Base-by-base conservation (phyloP, 92 coral and sea anemone species). In the Parazoanthus swiftii region DNA sequence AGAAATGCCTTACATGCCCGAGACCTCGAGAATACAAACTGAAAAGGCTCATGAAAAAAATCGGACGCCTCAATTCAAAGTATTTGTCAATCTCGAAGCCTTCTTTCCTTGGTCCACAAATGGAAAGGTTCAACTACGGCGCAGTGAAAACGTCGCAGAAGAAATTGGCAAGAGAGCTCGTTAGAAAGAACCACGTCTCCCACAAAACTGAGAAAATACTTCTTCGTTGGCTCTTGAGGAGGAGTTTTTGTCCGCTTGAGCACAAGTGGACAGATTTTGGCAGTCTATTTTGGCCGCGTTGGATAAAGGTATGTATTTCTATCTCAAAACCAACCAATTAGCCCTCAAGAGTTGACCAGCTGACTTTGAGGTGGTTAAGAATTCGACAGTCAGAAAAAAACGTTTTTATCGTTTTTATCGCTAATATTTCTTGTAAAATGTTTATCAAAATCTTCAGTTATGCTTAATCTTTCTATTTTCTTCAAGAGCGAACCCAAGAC, bases 231-330 rank as follows among this genome's bases (percentile, higher is more conserved):
- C 90, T 95, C 9, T 75, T 91, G 81, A 85, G 88, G 33, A 91
- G 89, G 48, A 85, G 92, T 0, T 89, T 80, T 85, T 95, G 98
- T 73, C 94, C 98, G 23, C 76, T 95, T 16, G 90, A 81, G 44
- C 80, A 90, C 68, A 81, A 54, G 66, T 95, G 98, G 98, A 89
- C 86, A 29, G 93, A 95, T 37, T 80, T 93, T 86, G 98, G 95
- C 0, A 80, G 85, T 36, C 90, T 85, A 36, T 95, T 84, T 39
- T 95, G 98, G 98, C 98, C 98, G 1, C 91, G 98, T 14, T 95
- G 90, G 91, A 48, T 95, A 0, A 92, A 88, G 93, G 98, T 95
- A 88, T 79, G 94, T 82, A 15, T 54, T 54, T 14, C 59, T 4
- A 54, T 54, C 3, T 54, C 9, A 13, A 11, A 54, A 54, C 59